phyloP scores from a whole-genome alignment of 2,797 vertebrate species.

The Amniataba percoides region DNA sequence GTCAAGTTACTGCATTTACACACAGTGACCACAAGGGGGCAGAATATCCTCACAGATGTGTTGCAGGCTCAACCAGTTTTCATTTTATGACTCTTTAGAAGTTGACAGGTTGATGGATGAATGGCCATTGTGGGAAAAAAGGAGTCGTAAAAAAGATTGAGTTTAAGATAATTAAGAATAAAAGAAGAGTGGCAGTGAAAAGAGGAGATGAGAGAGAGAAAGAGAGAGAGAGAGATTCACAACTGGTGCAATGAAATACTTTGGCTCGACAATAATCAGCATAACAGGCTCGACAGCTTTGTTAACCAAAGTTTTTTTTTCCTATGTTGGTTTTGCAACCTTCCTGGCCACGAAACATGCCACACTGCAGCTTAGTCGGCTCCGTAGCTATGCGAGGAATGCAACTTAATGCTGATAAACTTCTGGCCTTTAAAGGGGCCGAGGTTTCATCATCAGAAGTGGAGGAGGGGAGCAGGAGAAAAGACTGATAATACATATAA shows the following conservation, averaged over 20 bases:
- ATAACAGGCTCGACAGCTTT: slow-evolving; percentile 72
- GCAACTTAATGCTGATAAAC: slow-evolving; percentile 80
- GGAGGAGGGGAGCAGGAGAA: neutral
- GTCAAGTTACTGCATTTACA: neutral
- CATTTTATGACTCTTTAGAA: slow-evolving; percentile 31
- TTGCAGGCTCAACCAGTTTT: neutral
- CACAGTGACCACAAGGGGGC: slow-evolving; percentile 55
- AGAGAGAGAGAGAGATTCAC: neutral
- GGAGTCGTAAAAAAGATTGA: slow-evolving; percentile 19
- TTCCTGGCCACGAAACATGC: slow-evolving; percentile 38
- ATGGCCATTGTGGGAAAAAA: slow-evolving; percentile 6
- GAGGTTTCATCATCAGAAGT: slow-evolving; percentile 52
- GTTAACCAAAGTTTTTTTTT: neutral
- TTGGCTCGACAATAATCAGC: slow-evolving; percentile 1
- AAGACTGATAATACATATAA: neutral
- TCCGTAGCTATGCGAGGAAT: slow-evolving; percentile 79
- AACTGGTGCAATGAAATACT: neutral
- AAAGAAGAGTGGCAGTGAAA: neutral
- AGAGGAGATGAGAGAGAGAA: neutral
- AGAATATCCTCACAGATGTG: slow-evolving; percentile 29
- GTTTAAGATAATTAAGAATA: slow-evolving; percentile 31
- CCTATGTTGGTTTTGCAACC: slow-evolving; percentile 54
- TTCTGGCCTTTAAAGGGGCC: slow-evolving; percentile 59
- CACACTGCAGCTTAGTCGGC: slow-evolving; percentile 49
- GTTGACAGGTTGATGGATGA: slow-evolving; percentile 44